Evolutionary conservation across 1,140 invertebrate species (phyloP), one percentile per base, ranked within the genome.

Genomic region (Contarinia nasturtii): DNA sequence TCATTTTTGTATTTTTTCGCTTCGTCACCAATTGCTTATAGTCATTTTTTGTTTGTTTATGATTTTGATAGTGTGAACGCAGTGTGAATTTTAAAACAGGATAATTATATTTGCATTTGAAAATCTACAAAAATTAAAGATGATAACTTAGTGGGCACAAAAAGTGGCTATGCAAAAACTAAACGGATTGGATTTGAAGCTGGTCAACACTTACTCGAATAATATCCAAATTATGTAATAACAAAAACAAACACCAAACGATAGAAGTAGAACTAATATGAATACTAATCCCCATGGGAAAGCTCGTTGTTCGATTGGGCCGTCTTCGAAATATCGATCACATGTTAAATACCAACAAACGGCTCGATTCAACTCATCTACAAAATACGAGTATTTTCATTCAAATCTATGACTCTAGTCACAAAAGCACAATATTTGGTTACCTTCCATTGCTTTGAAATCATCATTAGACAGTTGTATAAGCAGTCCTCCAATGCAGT

Each of bases 281-380:
- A 80, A 69, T 38, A 84, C 70, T 36, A 80, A 64, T 46, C 80
- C 80, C 80, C 84, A 86, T 11, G 85, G 82, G 60, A 86, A 86
- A 49, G 76, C 77, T 50, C 79, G 70, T 18, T 78, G 72, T 53
- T 81, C 77, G 45, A 77, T 70, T 50, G 77, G 77, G 4, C 80
- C 76, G 59, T 87, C 83, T 61, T 87, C 82, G 84, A 85, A 90
- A 64, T 89, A 93, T 43, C 82, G 77, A 58, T 90, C 84, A 61
- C 89, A 93, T 48, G 85, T 88, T 51, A 92, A 67, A 64, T 88
- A 91, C 77, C 86, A 90, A 61, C 88, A 93, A 44, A 91, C 77
- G 10, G 81, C 83, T 54, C 82, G 75, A 59, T 88, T 83, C 60
- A 91, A 72, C 57, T 88, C 82, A 57, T 83, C 86, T 89, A 56